These are phyloP conservation scores for Sinonovacula constricta DNA, from an alignment of 1,140 invertebrate species.

Conservation along the genomic window DNA sequence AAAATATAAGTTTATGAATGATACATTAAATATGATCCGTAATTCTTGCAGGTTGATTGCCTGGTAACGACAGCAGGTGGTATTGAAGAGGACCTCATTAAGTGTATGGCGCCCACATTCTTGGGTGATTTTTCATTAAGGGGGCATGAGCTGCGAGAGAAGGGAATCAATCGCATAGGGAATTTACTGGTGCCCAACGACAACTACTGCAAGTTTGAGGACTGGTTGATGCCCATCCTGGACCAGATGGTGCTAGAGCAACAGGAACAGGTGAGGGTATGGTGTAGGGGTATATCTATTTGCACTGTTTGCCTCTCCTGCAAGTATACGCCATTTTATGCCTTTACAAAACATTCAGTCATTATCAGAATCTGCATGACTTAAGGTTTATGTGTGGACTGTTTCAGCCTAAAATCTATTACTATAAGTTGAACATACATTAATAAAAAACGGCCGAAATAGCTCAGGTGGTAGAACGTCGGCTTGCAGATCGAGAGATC, in stretches of 20 bases:
- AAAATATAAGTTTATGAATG: too few species aligned
- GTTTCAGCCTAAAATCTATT: too few species aligned
- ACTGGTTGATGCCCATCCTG: conserved; percentile 97
- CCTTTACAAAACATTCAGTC: too few species aligned
- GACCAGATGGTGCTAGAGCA: conserved; percentile 96
- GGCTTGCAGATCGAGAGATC: too few species aligned
- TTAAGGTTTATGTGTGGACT: too few species aligned
- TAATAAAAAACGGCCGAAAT: too few species aligned
- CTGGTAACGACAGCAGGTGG: conserved; percentile 99
- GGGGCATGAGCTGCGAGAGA: conserved; percentile 85
- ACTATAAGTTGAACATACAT: too few species aligned
- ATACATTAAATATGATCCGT: too few species aligned
- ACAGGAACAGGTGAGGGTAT: conserved; percentile 79
- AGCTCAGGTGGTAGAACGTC: too few species aligned
- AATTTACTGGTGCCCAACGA: conserved; percentile 99
- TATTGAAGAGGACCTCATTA: conserved; percentile 99
- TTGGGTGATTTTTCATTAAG: conserved; percentile 93
- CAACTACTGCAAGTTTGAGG: conserved; percentile 99
- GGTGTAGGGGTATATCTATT: not conserved
- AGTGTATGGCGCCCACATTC: conserved; percentile 97
- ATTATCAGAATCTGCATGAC: too few species aligned
- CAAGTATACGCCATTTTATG: too few species aligned
- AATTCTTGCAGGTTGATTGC: conserved; percentile 96
- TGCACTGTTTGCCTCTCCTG: too few species aligned
- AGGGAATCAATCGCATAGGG: conserved; percentile 97